Percentiles rank a stretch among this genome's conserved stretches.
Evolutionary conservation across 1,140 invertebrate genomes (phyloP).

Genomic region (Rhopalosiphum padi): DNA sequence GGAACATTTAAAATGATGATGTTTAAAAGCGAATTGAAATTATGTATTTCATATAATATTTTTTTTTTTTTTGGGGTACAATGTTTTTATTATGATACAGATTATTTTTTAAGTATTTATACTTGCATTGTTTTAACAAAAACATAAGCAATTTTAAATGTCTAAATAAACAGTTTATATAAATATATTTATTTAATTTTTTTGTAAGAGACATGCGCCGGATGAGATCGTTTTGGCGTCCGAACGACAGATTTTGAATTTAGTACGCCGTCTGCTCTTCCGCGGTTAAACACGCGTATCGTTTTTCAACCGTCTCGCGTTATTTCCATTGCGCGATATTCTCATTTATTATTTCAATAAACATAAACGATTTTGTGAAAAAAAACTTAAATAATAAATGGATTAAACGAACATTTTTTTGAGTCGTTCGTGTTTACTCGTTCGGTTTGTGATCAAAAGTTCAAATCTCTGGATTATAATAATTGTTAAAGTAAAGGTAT

Average conservation of each 20-base stretch:
- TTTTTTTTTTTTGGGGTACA: too few species aligned
- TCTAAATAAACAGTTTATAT: neutral
- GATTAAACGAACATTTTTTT: neutral
- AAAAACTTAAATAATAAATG: neutral
- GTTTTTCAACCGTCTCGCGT: neutral
- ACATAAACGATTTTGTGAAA: neutral
- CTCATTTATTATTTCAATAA: neutral
- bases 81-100: too few species aligned
- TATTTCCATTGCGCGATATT: neutral
- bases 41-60: too few species aligned
- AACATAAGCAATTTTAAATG: neutral
- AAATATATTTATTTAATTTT: neutral
- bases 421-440: neutral
- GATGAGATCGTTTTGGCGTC: neutral
- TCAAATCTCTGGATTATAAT: neutral
- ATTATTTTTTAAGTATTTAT: too few species aligned
- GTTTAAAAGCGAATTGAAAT: too few species aligned
- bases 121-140: neutral
- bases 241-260: slow-evolving; percentile 29
- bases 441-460: neutral
- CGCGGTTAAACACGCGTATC: neutral
- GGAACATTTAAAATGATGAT: too few species aligned
- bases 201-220: neutral
- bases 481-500: neutral
- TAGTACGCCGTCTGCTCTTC: neutral